Conservation (phyloP, 30 jellyfish, hydroid and myxozoan genomes). For the Hydractinia symbiolongicarpus region DNA sequence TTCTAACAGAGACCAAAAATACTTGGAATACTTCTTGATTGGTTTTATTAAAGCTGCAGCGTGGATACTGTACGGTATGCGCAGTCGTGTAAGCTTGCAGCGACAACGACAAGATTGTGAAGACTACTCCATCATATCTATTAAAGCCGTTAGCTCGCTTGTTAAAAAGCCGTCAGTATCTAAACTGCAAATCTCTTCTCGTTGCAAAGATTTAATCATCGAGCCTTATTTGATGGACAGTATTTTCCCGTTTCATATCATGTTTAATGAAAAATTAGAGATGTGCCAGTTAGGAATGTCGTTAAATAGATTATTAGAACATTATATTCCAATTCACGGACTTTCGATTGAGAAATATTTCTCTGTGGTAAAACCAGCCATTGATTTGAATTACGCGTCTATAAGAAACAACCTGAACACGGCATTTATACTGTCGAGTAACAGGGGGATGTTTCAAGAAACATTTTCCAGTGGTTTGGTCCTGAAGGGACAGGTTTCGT, state of each 20-base stretch:
- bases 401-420: slow-evolving; percentile 28
- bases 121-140: slow-evolving; percentile 34
- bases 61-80: slow-evolving; percentile 22
- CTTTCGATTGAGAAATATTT: slow-evolving; percentile 10
- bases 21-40: slow-evolving; percentile 25
- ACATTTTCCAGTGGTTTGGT: slow-evolving; percentile 11
- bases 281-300: slow-evolving; percentile 28
- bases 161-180: slow-evolving; percentile 24
- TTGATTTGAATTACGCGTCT: slow-evolving; percentile 19
- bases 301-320: slow-evolving; percentile 30
- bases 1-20: slow-evolving; percentile 24
- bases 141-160: slow-evolving; percentile 22
- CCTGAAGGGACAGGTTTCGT: slow-evolving; percentile 36
- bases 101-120: slow-evolving; percentile 2
- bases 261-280: slow-evolving; percentile 9
- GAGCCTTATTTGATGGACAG: slow-evolving; percentile 36
- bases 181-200: slow-evolving; percentile 26
- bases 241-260: slow-evolving; percentile 35
- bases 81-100: slow-evolving; percentile 27
- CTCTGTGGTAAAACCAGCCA: slow-evolving; percentile 18
- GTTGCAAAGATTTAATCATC: slow-evolving; percentile 21
- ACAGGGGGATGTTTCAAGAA: background rate
- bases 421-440: slow-evolving; percentile 22
- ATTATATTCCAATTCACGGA: slow-evolving; percentile 28
- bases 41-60: slow-evolving; percentile 42